Evolutionary conservation across 2,113 vertebrate species (phyloP), one percentile per base, ranked within the genome.

Genomic region (Anhinga rufa): DNA sequence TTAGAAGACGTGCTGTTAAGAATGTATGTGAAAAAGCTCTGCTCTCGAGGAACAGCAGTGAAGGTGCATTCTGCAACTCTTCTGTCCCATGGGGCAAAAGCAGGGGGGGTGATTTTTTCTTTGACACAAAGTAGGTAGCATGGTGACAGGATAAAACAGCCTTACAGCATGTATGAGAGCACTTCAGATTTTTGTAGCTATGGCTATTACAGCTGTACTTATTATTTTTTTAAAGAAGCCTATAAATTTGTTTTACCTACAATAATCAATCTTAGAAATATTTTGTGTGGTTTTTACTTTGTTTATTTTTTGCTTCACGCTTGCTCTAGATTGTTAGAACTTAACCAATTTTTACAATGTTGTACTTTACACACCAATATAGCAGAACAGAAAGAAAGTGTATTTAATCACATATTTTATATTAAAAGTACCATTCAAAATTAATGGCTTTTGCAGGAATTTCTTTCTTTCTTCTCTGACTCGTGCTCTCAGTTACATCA

Each of bases 401-500:
- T 65, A 25, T 75, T 77, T 79, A 49, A 46, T 86, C 0, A 10
- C 38, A 5, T 46, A 38, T 86, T 90, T 89, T 86, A 13, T 55
- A 61, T 80, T 78, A 58, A 77, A 93, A 92, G 17, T 80, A 49
- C 32, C 38, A 60, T 24, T 95, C 44, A 90, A 66, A 62, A 66
- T 81, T 34, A 51, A 74, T 94, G 87, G 3, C 32, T 97, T 97
- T 90, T 94, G 94, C 96, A 99, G 99, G 99, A 99, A 97, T 99
- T 99, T 91, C 98, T 98, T 92, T 96, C 96, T 86, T 99, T 98
- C 85, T 96, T 99, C 71, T 97, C 98, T 44, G 98, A 98, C 75
- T 98, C 94, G 15, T 99, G 98, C 78, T 82, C 76, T 91, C 79
- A 66, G 51, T 97, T 99, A 86, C 98, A 99, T 95, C 98, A 98